phyloP scores from a whole-genome alignment of 2,113 vertebrate genomes.

The Xenopus laevis region DNA sequence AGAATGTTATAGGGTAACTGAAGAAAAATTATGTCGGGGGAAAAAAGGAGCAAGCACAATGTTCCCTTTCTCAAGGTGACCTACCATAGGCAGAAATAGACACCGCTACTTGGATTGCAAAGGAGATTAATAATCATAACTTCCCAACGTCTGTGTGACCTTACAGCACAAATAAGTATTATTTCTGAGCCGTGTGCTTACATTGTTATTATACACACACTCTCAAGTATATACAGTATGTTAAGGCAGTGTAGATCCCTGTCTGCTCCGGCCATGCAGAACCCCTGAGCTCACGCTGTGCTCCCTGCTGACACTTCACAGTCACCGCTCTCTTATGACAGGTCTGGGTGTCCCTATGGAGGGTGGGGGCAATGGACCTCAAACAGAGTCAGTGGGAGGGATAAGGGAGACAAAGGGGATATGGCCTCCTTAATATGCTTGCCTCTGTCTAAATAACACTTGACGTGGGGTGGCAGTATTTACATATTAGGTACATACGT shows the following conservation, averaged over 20 bases:
- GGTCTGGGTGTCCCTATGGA: conserved; percentile 21
- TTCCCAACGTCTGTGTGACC: too few relatives aligned
- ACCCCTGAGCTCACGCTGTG: conserved; percentile 26
- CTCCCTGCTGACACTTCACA: conserved; percentile 26
- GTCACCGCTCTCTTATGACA: conserved; percentile 29
- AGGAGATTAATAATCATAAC: too few relatives aligned
- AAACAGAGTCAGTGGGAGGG: conserved; percentile 1
- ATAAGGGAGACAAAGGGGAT: background rate
- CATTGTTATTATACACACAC: too few relatives aligned
- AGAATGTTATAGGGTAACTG: too few relatives aligned
- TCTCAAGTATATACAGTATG: too few relatives aligned
- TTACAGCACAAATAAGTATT: too few relatives aligned
- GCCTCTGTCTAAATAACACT: background rate
- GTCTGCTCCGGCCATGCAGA: conserved; percentile 37
- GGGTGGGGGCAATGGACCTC: conserved; percentile 8
- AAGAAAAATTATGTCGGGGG: too few relatives aligned
- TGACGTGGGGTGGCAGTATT: background rate
- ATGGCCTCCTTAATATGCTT: background rate
- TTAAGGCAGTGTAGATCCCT: background rate
- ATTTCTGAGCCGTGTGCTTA: too few relatives aligned
- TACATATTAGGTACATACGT: background rate
- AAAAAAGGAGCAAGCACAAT: too few relatives aligned
- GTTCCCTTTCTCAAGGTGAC: too few relatives aligned
- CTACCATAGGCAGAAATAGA: too few relatives aligned
- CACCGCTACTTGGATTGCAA: too few relatives aligned